Percentiles rank a stretch among this genome's conserved stretches.
Conservation (phyloP, 2,113 vertebrate species). For the Phodopus roborovskii region DNA sequence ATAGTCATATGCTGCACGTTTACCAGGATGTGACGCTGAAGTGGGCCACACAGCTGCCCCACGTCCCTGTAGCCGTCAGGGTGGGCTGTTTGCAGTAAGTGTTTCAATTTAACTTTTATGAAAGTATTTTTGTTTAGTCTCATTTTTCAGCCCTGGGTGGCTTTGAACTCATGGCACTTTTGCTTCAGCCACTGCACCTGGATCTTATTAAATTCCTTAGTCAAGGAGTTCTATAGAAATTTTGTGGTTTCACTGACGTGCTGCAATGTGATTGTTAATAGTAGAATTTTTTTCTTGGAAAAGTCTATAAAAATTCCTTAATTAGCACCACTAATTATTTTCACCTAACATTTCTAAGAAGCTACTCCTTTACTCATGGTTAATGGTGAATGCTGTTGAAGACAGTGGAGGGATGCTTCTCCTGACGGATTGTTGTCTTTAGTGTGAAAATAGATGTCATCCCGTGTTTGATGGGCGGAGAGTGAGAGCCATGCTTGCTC, state of each 20-base stretch:
- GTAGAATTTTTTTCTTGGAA: constrained; percentile 38
- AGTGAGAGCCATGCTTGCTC: background rate
- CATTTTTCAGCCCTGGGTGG: background rate
- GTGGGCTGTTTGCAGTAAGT: constrained; percentile 95
- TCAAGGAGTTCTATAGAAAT: constrained; percentile 12
- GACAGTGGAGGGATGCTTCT: constrained; percentile 35
- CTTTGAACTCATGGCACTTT: background rate
- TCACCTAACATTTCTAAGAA: background rate
- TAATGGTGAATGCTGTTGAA: background rate
- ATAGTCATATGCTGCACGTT: constrained; percentile 93
- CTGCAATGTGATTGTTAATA: constrained; percentile 1
- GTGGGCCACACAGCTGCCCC: constrained; percentile 95
- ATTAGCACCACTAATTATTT: background rate
- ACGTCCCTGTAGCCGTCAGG: constrained; percentile 91
- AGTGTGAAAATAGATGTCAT: constrained; percentile 16
- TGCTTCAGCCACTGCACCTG: background rate
- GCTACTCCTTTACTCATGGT: constrained; percentile 19
- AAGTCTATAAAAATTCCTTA: constrained; percentile 20
- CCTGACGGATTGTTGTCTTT: constrained; percentile 49
- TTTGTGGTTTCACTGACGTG: constrained; percentile 36
- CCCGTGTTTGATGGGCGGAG: constrained; percentile 29
- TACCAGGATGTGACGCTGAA: constrained; percentile 96
- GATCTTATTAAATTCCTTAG: background rate
- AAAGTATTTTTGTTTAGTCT: background rate
- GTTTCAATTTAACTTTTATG: background rate